A percentile compares a stretch with the other conserved stretches of the same genome.
phyloP scores from a whole-genome alignment of 2,113 vertebrate species.

The Stegastes partitus region DNA sequence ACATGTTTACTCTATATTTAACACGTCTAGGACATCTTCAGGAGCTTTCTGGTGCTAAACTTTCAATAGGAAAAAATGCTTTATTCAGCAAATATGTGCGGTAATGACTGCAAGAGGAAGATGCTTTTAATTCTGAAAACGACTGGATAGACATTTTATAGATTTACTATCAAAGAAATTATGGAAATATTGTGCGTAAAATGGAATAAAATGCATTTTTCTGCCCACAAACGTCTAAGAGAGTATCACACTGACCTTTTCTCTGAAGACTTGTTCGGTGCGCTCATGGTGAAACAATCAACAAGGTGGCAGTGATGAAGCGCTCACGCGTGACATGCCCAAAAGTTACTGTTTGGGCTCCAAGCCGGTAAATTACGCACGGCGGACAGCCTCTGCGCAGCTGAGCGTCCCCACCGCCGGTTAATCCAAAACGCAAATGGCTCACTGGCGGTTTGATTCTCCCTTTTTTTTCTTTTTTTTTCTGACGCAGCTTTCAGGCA shows the following conservation, averaged over 20 bases:
- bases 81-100: no score
- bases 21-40: not conserved
- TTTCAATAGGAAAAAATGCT: no score
- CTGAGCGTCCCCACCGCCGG: slow-evolving; percentile 8
- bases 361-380: not conserved
- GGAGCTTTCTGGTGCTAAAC: no score
- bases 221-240: not conserved
- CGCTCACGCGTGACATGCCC: slow-evolving; percentile 17
- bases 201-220: not conserved
- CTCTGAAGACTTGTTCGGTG: slow-evolving; percentile 48
- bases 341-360: not conserved
- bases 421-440: slow-evolving; percentile 35
- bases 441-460: slow-evolving; percentile 10
- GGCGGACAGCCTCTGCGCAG: slow-evolving; percentile 12
- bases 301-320: slow-evolving; percentile 31
- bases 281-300: slow-evolving; percentile 69
- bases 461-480: not conserved
- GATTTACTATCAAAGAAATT: not conserved
- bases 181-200: not conserved
- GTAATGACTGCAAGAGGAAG: no score
- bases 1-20: not conserved
- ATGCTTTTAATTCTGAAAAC: no score
- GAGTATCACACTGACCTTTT: slow-evolving; percentile 64
- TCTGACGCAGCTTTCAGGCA: slow-evolving; percentile 44
- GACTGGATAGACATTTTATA: no score